Base-by-base conservation (phyloP, 2,797 vertebrate species). In the Heliangelus exortis region DNA sequence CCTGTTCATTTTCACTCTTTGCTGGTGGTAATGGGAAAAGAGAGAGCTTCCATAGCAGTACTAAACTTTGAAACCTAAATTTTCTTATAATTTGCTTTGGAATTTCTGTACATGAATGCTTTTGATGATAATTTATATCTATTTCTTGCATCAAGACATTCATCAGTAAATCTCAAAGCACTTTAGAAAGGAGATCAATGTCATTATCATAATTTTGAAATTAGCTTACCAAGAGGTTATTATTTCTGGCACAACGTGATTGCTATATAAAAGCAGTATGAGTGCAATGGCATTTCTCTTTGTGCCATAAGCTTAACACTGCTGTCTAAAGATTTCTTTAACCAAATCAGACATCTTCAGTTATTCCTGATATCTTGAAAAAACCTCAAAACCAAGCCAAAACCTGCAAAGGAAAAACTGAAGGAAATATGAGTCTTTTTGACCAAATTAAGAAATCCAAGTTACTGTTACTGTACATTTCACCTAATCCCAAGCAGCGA, bases 101-200 rank as follows among this genome's bases (percentile, higher is more conserved):
- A 96, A 87, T 92, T 93, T 97, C 87, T 94, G 74, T 54, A 86
- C 78, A 90, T 93, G 89, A 92, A 93, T 95, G 75, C 77, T 92
- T 95, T 75, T 95, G 95, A 95, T 88, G 90, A 92, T 96, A 95
- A 96, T 96, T 95, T 95, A 63, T 91, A 93, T 95, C 95, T 95
- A 87, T 92, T 95, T 95, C 88, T 95, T 90, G 74, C 88, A 95
- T 84, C 3, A 5, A 95, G 93, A 90, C 93, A 36, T 90, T 96
- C 94, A 96, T 95, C 91, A 95, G 93, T 90, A 95, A 93, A 95
- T 93, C 90, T 96, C 86, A 89, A 87, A 90, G 90, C 93, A 92
- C 93, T 96, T 95, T 79, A 93, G 88, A 95, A 93, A 95, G 90
- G 86, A 95, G 90, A 95, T 95, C 94, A 95, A 90, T 95, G 90